Base-by-base conservation (phyloP, 1,140 invertebrate genomes). In the Drosophila sturtevanti region DNA sequence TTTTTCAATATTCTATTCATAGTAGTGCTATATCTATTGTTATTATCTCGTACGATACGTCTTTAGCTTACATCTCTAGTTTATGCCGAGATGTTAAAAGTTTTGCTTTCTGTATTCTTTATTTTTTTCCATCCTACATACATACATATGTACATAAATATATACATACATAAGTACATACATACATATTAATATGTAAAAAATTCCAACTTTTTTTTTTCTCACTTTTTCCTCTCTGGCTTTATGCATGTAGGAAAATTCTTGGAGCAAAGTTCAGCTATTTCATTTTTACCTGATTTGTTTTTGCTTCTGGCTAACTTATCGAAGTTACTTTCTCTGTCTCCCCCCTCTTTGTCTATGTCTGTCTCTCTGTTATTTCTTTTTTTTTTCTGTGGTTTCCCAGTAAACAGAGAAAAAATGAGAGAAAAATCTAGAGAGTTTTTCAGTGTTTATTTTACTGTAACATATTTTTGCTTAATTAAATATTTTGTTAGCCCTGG, bases 381-480 rank as follows among this genome's bases (percentile, higher is more conserved):
- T 51, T 18, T 74, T 68, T 68, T 48, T 67, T 65, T 51, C 22
- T 74, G 63, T 69, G 69, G 74, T 81, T 65, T 41, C 12, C 27
- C 27, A 60, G 59, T 34, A 31, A 9, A 71, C 12, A 22, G 22
- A 38, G 52, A 77, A 75, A 70, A 79, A 79, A 76, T 63, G 44
- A 11, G 22, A n/a, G 37, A 63, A 62, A 48, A 48, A 48, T 48
- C 16, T 48, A 48, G 5, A 48, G 16, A 48, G 16, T 48, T 48
- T 48, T 34, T 68, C 44, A 73, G 66, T 77, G 85, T 86, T 87
- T 68, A 75, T 72, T 72, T 63, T 69, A 12, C 68, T 61, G 68
- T 68, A 82, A 62, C 76, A 77, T 78, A 82, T 82, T 82, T 85
- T 82, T 87, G 79, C 84, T 87, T 87, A 89, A 89, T 89, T 87